phyloP scores from a whole-genome alignment of 2,113 vertebrate genomes.

The Carlito syrichta region DNA sequence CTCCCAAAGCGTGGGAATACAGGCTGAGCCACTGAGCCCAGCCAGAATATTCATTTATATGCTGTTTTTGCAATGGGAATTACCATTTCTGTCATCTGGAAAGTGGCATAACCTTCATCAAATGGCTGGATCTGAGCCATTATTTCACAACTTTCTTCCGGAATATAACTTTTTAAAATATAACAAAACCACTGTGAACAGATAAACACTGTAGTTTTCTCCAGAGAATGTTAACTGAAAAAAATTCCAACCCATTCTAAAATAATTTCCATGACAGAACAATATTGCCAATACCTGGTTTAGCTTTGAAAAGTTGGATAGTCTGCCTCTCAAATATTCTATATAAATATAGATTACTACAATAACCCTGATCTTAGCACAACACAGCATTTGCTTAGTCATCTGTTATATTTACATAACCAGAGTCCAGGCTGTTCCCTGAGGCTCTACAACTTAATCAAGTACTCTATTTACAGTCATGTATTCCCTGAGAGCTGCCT shows the following conservation, averaged over 20 bases:
- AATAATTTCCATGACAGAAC: background rate
- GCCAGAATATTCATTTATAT: background rate
- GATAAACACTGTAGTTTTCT: background rate
- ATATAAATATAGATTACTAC: background rate
- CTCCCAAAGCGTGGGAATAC: too few relatives aligned
- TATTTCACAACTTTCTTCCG: background rate
- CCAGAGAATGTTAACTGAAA: background rate
- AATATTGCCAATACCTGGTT: background rate
- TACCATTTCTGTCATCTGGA: background rate
- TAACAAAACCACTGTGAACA: background rate
- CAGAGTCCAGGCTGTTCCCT: slow-evolving; percentile 39
- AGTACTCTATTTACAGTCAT: slow-evolving; percentile 54
- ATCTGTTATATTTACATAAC: slow-evolving; percentile 60
- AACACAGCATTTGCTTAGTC: slow-evolving; percentile 42
- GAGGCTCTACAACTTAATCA: slow-evolving; percentile 51
- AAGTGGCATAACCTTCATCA: background rate
- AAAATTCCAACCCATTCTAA: background rate
- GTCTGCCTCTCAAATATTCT: slow-evolving; percentile 4
- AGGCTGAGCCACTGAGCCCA: too few relatives aligned
- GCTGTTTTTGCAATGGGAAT: background rate
- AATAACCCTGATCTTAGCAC: slow-evolving; percentile 11
- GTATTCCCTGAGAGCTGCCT: background rate
- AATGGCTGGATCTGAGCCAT: background rate
- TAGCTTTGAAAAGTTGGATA: slow-evolving; percentile 29
- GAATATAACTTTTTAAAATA: background rate